Percentiles rank a stretch among this genome's conserved stretches.
These are phyloP conservation scores for Ciconia maguari DNA, from an alignment of 2,113 vertebrate species.

Conservation along the genomic window DNA sequence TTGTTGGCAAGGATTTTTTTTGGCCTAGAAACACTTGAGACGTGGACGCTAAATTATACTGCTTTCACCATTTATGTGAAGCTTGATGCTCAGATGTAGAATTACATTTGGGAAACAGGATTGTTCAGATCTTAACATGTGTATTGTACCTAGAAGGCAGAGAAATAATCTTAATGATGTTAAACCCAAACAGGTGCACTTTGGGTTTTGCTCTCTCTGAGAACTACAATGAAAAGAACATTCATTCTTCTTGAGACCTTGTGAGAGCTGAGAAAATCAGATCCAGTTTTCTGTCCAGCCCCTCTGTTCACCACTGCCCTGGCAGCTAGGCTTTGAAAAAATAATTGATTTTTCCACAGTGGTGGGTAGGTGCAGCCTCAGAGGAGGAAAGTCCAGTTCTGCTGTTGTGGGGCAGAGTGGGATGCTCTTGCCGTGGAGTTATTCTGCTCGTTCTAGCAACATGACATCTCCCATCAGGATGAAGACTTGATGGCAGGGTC, in stretches of 20 bases:
- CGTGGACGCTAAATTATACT: background rate
- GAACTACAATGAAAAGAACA: background rate
- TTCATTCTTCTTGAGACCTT: background rate
- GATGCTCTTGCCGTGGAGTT: background rate
- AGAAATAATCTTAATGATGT: background rate
- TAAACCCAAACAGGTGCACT: background rate
- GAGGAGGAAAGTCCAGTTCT: background rate
- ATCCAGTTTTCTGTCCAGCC: background rate
- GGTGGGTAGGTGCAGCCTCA: background rate
- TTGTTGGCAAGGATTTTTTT: background rate
- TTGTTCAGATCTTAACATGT: background rate
- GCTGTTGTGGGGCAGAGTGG: background rate
- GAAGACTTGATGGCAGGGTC: background rate
- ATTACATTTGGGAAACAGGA: background rate
- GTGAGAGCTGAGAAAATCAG: background rate
- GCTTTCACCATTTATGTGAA: background rate
- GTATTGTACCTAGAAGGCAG: background rate
- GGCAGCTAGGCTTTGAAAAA: background rate
- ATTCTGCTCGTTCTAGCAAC: rapidly evolving
- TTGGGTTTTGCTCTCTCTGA: background rate
- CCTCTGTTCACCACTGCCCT: background rate
- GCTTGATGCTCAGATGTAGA: background rate
- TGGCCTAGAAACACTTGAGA: background rate
- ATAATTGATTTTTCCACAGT: background rate
- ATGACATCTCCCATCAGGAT: background rate